Base-by-base conservation (phyloP, 2,888 invertebrate genomes). In the Aphidoletes aphidimyza region DNA sequence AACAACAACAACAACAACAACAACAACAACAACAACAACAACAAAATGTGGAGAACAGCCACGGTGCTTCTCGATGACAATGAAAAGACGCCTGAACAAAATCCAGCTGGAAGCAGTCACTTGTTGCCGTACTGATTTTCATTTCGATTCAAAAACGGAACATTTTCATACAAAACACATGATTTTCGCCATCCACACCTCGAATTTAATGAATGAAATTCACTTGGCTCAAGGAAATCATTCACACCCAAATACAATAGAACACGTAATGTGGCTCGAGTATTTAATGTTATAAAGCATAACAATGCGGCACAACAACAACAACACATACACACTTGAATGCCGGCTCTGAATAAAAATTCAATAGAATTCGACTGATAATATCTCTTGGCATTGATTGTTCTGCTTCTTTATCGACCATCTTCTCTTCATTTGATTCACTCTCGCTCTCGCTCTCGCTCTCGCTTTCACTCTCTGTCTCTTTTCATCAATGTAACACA, bases 211-310 rank as follows among this genome's bases (percentile, higher is more conserved):
- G 69, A 69, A 69, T 69, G 69, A 69, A 69, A 69, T 69, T 69
- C 30, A 54, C 22, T n/a, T n/a, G 69, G 69, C 26, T 6, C n/a
- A n/a, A 69, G 22, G 54, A 69, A 69, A 69, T 69, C 69, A 69
- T 69, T 69, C 69, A 69, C 69, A 69, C 30, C 22, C 69, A 69
- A 54, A 69, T 30, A 69, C 69, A 69, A 69, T 69, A 69, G 69
- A 69, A 69, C 14, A n/a, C 30, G 69, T 69, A 69, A 69, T 69
- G 69, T 69, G 69, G 69, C 69, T 30, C 30, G 22, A 69, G 69
- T 69, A 69, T 69, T 69, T 69, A 69, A 69, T 69, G 69, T 30
- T 69, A 69, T 69, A 69, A 69, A 69, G 69, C 69, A 69, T 69
- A 69, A 69, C 69, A 69, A 69, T 69, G 22, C 47, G 47, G 19